Conservation (phyloP, 37 sponge, comb jelly and placozoan genomes). For the Bolinopsis microptera region DNA sequence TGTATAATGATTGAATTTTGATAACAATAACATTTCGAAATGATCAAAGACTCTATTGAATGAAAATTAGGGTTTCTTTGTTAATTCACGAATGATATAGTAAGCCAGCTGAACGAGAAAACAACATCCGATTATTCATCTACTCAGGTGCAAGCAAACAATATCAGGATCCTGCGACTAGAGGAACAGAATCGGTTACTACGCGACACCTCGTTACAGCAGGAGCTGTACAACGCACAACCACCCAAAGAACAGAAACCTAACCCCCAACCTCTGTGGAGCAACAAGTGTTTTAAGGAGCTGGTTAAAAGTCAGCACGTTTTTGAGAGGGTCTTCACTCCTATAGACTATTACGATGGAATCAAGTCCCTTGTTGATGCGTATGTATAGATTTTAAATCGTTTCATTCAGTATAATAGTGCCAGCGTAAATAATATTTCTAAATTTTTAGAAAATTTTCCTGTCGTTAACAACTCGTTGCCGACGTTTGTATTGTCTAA, state of each 20-base stretch:
- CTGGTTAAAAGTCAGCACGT: conserved; percentile 64
- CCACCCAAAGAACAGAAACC: neutral
- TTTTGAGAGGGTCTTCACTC: conserved; percentile 63
- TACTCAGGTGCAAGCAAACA: conserved; percentile 43
- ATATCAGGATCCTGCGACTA: conserved; percentile 56
- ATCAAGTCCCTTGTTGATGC: conserved; percentile 65
- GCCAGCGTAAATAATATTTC: too few relatives aligned
- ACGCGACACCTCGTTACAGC: conserved; percentile 32
- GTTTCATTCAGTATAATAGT: too few relatives aligned
- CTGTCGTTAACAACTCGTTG: too few relatives aligned
- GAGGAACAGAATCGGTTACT: conserved; percentile 50
- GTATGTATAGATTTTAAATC: neutral
- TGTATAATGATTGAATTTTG: too few relatives aligned
- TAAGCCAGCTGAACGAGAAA: too few relatives aligned
- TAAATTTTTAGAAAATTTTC: too few relatives aligned
- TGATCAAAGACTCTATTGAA: too few relatives aligned
- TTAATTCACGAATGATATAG: too few relatives aligned
- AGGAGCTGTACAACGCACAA: conserved; percentile 27
- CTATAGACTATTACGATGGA: conserved; percentile 56
- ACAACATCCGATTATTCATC: too few relatives aligned
- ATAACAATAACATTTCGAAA: too few relatives aligned
- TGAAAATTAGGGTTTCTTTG: too few relatives aligned
- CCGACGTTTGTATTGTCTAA: too few relatives aligned
- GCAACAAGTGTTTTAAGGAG: conserved; percentile 57
- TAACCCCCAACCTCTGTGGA: conserved; percentile 58